Percentiles rank a stretch among this genome's conserved stretches.
Evolutionary conservation across 2,888 invertebrate species (phyloP).

Genomic region (Drosophila ustulata): DNA sequence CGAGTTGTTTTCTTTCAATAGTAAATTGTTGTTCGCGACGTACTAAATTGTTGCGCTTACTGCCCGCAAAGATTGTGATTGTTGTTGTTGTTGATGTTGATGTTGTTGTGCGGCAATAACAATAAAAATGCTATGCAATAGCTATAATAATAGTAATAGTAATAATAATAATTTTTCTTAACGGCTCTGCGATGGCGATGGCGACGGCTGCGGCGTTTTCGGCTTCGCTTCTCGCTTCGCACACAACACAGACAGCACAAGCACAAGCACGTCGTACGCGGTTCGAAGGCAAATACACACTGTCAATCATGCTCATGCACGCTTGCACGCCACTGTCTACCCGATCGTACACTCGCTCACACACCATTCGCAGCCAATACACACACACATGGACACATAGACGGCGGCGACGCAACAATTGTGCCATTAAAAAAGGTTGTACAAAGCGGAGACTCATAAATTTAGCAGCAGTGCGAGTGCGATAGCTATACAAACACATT

Average conservation of each 20-base stretch:
- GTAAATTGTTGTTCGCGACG: conserved; percentile 24
- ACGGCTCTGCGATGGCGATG: conserved; percentile 67
- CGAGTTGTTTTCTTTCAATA: conserved; percentile 25
- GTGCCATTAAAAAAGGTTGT: conserved; percentile 81
- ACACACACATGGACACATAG: conserved; percentile 36
- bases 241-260: conserved; percentile 79
- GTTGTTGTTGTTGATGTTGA: conserved; percentile 36
- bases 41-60: conserved; percentile 30
- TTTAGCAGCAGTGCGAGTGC: conserved; percentile 64
- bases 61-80: conserved; percentile 8
- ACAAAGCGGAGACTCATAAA: conserved; percentile 63
- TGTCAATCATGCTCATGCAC: conserved; percentile 76
- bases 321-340: conserved; percentile 58
- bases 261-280: conserved; percentile 85
- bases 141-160: conserved; percentile 59
- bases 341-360: conserved; percentile 57
- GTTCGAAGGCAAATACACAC: conserved; percentile 86
- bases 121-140: conserved; percentile 57
- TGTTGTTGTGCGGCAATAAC: conserved; percentile 42
- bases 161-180: conserved; percentile 59
- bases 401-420: conserved; percentile 80
- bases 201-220: conserved; percentile 69
- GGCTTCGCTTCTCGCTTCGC: conserved; percentile 73
- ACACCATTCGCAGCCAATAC: conserved; percentile 36
- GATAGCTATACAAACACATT: conserved; percentile 65